A percentile compares a stretch with the other conserved stretches of the same genome.
phyloP scores from a whole-genome alignment of 2,113 vertebrate species.

The Xenopus borealis region DNA sequence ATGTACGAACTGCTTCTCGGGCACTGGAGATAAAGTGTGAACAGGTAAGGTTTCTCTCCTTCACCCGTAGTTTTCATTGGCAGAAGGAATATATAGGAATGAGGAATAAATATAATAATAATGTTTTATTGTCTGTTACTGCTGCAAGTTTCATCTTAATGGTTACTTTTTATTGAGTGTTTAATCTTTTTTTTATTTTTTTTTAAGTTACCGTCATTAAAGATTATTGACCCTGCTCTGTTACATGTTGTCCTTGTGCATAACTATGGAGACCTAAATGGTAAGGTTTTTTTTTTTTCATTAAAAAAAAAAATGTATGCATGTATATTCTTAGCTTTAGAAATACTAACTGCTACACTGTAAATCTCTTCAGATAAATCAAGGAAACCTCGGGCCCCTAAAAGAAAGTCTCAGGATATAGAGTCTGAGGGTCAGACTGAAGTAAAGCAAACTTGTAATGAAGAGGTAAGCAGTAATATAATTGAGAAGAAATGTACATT shows the following conservation, averaged over 20 bases:
- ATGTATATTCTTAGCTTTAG: too few relatives aligned
- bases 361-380: slow-evolving; percentile 59
- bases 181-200: slow-evolving; percentile 18
- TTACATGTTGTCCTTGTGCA: slow-evolving; percentile 74
- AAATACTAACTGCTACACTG: too few relatives aligned
- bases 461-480: neutral
- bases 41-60: slow-evolving; percentile 60
- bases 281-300: slow-evolving; percentile 55
- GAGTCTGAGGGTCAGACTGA: slow-evolving; percentile 50
- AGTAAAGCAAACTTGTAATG: slow-evolving; percentile 54
- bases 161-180: neutral
- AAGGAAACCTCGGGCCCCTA: slow-evolving; percentile 56
- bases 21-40: slow-evolving; percentile 72
- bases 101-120: too few relatives aligned
- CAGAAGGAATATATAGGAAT: too few relatives aligned
- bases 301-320: too few relatives aligned
- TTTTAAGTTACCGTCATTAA: slow-evolving; percentile 68
- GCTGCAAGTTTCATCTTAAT: neutral
- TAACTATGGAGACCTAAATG: slow-evolving; percentile 62
- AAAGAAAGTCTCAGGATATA: slow-evolving; percentile 63
- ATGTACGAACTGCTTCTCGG: slow-evolving; percentile 64
- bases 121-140: neutral
- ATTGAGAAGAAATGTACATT: too few relatives aligned
- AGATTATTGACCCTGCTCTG: slow-evolving; percentile 71
- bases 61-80: too few relatives aligned